Percentiles rank a stretch among this genome's conserved stretches.
These are phyloP conservation scores for Drosophila incognita DNA, from an alignment of 2,888 invertebrate species.

Conservation along the genomic window DNA sequence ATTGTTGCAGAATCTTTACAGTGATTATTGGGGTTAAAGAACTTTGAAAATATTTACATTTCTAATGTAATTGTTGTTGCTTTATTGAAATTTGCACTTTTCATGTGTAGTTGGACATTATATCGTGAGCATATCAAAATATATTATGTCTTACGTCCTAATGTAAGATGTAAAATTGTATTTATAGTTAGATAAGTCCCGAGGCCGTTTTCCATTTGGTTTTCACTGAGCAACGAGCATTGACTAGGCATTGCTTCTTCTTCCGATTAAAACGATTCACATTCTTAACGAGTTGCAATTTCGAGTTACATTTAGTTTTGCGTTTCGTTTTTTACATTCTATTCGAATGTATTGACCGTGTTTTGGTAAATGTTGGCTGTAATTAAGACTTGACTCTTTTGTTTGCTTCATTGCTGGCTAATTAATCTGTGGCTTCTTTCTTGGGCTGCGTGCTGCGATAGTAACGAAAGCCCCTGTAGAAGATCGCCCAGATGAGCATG, in stretches of 20 bases:
- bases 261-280: conserved; percentile 21
- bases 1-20: conserved; percentile 20
- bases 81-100: conserved; percentile 51
- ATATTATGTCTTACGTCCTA: conserved; percentile 43
- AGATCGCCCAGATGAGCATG: conserved; percentile 87
- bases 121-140: conserved; percentile 68
- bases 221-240: conserved; percentile 34
- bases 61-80: conserved; percentile 35
- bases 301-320: conserved; percentile 21
- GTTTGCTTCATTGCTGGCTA: neutral
- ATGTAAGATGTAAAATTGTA: conserved; percentile 53
- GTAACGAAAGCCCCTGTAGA: conserved; percentile 60
- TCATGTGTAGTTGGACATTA: conserved; percentile 22
- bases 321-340: neutral
- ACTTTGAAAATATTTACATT: conserved; percentile 1
- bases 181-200: conserved; percentile 61
- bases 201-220: conserved; percentile 20
- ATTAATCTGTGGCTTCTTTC: conserved; percentile 44
- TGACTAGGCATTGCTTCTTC: conserved; percentile 54
- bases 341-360: conserved; percentile 4
- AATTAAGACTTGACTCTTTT: neutral
- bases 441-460: conserved; percentile 4
- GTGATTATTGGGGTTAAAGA: neutral
- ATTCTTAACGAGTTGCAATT: conserved; percentile 31
- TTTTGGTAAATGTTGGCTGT: conserved; percentile 7